These are phyloP conservation scores for Hypotaenidia okinawae DNA, from an alignment of 2,797 vertebrate genomes.

Conservation along the genomic window DNA sequence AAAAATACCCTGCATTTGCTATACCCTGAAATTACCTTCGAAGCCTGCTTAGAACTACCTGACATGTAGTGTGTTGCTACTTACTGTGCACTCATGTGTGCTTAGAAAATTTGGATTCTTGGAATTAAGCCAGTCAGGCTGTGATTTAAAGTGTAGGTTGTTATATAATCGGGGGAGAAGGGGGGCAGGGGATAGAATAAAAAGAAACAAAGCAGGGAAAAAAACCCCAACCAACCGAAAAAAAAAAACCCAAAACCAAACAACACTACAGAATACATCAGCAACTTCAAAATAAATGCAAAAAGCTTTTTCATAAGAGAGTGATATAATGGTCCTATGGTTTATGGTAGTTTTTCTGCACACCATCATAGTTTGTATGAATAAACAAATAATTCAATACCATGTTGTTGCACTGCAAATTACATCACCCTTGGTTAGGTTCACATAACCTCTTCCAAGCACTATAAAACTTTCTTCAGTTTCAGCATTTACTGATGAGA, in stretches of 20 bases:
- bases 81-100: neutral
- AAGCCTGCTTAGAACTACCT: slow-evolving; percentile 14
- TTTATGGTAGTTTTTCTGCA: slow-evolving; percentile 25
- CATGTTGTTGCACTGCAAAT: slow-evolving; percentile 22
- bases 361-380: slow-evolving; percentile 3
- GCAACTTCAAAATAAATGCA: neutral
- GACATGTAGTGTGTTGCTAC: neutral
- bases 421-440: neutral
- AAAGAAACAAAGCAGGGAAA: too few species aligned
- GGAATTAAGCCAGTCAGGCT: neutral
- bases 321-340: neutral
- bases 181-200: rapidly evolving
- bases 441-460: slow-evolving; percentile 39
- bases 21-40: neutral
- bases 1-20: neutral
- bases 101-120: slow-evolving; percentile 9
- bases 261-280: neutral
- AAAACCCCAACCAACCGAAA: too few species aligned
- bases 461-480: neutral
- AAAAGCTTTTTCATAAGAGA: neutral
- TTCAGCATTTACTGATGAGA: slow-evolving; percentile 17
- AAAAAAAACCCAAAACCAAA: neutral
- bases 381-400: neutral
- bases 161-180: neutral
- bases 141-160: neutral